These are phyloP conservation scores for Alligator mississippiensis DNA, from an alignment of 2,113 vertebrate genomes.

Conservation along the genomic window DNA sequence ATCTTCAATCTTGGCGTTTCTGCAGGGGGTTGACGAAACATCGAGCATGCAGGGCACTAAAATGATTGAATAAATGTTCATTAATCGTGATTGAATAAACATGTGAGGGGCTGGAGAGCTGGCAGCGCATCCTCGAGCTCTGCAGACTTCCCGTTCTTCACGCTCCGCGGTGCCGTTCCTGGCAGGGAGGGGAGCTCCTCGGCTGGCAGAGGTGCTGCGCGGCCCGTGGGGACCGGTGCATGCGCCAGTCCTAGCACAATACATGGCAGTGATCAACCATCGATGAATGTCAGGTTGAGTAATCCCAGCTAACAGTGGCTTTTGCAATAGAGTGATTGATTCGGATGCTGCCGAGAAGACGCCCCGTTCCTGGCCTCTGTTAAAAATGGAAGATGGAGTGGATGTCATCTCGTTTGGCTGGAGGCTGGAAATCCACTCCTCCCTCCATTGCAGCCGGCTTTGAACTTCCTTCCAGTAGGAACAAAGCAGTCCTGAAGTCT, in stretches of 20 bases:
- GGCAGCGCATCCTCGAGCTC: conserved; percentile 30
- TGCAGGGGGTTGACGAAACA: conserved; percentile 12
- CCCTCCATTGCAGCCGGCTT: conserved; percentile 40
- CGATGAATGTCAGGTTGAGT: conserved; percentile 19
- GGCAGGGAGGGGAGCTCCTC: not conserved
- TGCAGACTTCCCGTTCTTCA: conserved; percentile 1
- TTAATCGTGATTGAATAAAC: not conserved
- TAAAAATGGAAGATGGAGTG: conserved; percentile 31
- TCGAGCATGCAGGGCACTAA: not conserved
- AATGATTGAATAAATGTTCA: not conserved
- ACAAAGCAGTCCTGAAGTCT: conserved; percentile 53
- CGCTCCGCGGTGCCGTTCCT: not conserved
- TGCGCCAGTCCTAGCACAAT: not conserved
- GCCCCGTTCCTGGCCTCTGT: conserved; percentile 41
- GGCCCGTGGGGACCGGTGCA: not conserved
- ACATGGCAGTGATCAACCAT: not conserved
- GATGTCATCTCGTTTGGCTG: conserved; percentile 52
- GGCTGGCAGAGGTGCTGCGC: not conserved
- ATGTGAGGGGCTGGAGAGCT: conserved; percentile 14
- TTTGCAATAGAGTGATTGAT: not conserved
- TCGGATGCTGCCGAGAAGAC: conserved; percentile 43
- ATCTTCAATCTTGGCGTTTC: not conserved
- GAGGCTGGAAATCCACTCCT: conserved; percentile 45
- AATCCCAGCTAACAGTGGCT: not conserved
- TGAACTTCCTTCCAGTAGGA: conserved; percentile 50